phyloP scores from a whole-genome alignment of 1,140 invertebrate species.

The Thalassaphorura encarpata region DNA sequence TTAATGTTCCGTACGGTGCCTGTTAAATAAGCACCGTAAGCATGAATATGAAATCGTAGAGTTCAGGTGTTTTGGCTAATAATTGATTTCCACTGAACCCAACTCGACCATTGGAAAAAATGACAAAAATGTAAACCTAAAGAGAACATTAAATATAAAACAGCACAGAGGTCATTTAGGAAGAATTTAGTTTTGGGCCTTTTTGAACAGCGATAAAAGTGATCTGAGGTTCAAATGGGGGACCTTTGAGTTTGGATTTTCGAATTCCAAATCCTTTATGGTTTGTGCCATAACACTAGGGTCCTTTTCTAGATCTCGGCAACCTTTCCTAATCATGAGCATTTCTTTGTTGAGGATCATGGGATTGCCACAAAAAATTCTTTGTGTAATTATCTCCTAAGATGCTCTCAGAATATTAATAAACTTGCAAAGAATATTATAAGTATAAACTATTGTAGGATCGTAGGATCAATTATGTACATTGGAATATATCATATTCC shows the following conservation, averaged over 20 bases:
- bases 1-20: no score
- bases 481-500: slow-evolving; percentile 32
- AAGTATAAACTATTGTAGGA: slow-evolving; percentile 30
- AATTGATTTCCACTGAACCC: no score
- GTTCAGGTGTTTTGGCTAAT: no score
- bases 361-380: no score
- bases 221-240: slow-evolving; percentile 40
- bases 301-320: slow-evolving; percentile 32
- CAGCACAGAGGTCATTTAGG: slow-evolving; percentile 38
- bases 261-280: slow-evolving; percentile 36
- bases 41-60: no score
- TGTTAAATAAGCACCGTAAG: no score
- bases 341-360: slow-evolving; percentile 48
- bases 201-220: slow-evolving; percentile 45
- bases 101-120: no score
- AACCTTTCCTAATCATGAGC: slow-evolving; percentile 54
- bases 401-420: no score
- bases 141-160: no score
- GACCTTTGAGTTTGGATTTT: slow-evolving; percentile 40
- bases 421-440: no score
- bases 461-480: slow-evolving; percentile 22
- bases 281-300: neutral
- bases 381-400: no score
- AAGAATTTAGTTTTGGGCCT: slow-evolving; percentile 44
- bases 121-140: no score